Evolutionary conservation across 64 coral and sea anemone species (phyloP).

Genomic region (Anthopleura sola): DNA sequence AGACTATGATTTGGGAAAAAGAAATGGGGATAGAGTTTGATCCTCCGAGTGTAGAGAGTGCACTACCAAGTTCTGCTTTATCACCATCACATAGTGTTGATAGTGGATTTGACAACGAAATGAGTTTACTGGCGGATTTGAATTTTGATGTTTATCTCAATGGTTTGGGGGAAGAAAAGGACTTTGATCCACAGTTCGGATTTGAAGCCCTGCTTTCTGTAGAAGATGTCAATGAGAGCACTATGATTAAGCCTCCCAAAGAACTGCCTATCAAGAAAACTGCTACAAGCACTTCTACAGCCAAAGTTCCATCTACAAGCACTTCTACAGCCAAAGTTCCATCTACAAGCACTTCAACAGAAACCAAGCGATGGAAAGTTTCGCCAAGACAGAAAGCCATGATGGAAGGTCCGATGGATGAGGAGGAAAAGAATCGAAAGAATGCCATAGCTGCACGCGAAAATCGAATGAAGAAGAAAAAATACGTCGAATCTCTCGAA

Average conservation of each 20-base stretch:
- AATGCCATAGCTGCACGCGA: conserved; percentile 88
- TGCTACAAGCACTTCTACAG: neutral
- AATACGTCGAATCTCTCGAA: conserved; percentile 71
- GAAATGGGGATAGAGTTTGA: neutral
- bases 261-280: neutral
- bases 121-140: conserved; percentile 29
- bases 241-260: neutral
- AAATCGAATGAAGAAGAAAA: conserved; percentile 86
- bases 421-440: conserved; percentile 58
- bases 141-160: neutral
- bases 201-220: neutral
- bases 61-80: neutral
- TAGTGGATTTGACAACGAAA: conserved; percentile 40
- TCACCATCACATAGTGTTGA: conserved; percentile 58
- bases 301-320: neutral
- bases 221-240: neutral
- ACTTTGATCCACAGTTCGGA: too few species aligned
- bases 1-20: conserved; percentile 3
- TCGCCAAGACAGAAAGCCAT: neutral
- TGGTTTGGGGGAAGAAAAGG: too few species aligned
- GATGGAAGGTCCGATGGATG: conserved; percentile 37
- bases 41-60: neutral
- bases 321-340: neutral
- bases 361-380: neutral
- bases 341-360: neutral